These are phyloP conservation scores for Perca fluviatilis DNA, from an alignment of 2,113 vertebrate genomes.

Conservation along the genomic window DNA sequence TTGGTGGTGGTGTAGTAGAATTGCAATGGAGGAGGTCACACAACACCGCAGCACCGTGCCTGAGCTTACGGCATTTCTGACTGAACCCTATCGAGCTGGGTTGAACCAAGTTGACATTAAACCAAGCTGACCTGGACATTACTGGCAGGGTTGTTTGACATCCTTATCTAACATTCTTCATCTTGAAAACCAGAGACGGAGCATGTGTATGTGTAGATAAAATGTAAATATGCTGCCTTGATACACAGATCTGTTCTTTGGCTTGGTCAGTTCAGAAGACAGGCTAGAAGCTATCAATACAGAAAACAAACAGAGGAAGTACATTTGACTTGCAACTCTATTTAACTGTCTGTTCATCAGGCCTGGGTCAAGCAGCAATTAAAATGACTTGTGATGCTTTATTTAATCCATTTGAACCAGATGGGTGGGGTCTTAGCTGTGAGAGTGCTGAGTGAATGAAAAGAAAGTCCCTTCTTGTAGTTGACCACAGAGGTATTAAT, in stretches of 20 bases:
- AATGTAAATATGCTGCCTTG: slow-evolving; percentile 60
- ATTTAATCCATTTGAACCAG: slow-evolving; percentile 13
- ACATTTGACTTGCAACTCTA: slow-evolving; percentile 44
- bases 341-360: slow-evolving; percentile 53
- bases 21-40: slow-evolving; percentile 9
- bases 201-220: slow-evolving; percentile 22
- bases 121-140: slow-evolving; percentile 12
- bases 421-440: background rate
- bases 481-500: slow-evolving; percentile 7
- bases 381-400: background rate
- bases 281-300: slow-evolving; percentile 40
- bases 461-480: slow-evolving; percentile 12
- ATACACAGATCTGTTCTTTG: slow-evolving; percentile 79
- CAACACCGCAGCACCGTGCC: background rate
- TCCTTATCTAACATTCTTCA: slow-evolving; percentile 47
- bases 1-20: background rate
- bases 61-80: slow-evolving; percentile 28
- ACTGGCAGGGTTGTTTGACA: slow-evolving; percentile 31
- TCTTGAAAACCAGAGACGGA: slow-evolving; percentile 42
- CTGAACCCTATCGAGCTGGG: background rate
- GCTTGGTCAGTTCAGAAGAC: slow-evolving; percentile 73
- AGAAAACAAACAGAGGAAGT: slow-evolving; percentile 49
- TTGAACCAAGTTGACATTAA: background rate
- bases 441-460: slow-evolving; percentile 14
- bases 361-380: slow-evolving; percentile 56